A percentile compares a stretch with the other conserved stretches of the same genome.
phyloP scores from a whole-genome alignment of 2,797 vertebrate species.

The Psittacula echo region DNA sequence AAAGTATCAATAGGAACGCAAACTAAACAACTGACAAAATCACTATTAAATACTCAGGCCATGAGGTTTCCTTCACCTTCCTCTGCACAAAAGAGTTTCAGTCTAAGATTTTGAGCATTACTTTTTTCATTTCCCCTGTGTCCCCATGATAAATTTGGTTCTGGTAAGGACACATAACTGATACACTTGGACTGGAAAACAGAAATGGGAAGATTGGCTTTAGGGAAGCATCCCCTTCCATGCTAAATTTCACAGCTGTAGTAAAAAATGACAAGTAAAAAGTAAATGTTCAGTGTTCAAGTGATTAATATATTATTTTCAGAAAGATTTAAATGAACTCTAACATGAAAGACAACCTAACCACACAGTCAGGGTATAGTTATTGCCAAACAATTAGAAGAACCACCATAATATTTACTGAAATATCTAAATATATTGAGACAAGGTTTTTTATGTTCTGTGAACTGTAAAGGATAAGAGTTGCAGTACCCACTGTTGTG shows the following conservation, averaged over 20 bases:
- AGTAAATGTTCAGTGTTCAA: not conserved
- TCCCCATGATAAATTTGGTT: not conserved
- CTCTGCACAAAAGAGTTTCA: not conserved
- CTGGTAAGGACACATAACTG: not conserved
- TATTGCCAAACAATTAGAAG: not conserved
- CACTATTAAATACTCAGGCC: not conserved
- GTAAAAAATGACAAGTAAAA: not conserved
- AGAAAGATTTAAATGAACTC: not conserved
- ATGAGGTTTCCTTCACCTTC: not conserved
- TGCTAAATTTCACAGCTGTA: accelerated
- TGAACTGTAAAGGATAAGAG: not conserved
- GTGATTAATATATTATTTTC: not conserved
- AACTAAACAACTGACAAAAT: not conserved
- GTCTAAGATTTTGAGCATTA: not conserved
- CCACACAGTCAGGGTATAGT: not conserved
- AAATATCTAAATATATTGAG: not conserved
- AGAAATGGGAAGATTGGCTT: not conserved
- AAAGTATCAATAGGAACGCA: not conserved
- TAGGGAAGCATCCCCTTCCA: not conserved
- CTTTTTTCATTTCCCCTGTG: not conserved
- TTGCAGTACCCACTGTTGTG: not conserved
- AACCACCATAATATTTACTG: not conserved
- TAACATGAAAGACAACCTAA: not conserved
- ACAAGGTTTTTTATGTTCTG: not conserved
- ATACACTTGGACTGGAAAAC: not conserved